Base-by-base conservation (phyloP, 1,140 invertebrate species). In the Diorhabda carinulata region DNA sequence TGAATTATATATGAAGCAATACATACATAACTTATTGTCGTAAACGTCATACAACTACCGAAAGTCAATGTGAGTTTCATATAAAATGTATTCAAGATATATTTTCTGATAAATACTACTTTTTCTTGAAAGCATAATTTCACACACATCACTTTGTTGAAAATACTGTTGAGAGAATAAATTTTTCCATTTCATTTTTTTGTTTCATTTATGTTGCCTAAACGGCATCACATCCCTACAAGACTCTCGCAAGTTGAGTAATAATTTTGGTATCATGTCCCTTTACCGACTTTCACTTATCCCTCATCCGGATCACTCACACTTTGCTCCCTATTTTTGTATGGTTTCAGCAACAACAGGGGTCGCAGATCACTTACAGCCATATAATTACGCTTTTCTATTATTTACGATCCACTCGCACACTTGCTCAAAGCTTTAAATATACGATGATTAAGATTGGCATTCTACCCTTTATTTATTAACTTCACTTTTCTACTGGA, bases 341-440 rank as follows among this genome's bases (percentile, higher is more conserved):
- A 73, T 73, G 72, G 72, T 73, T 73, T 72, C 42, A 69, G 67
- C 66, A 69, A 73, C 70, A 73, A 71, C 72, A 68, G 64, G 73
- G 73, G 73, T 73, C 69, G 66, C 68, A 73, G 72, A 73, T 73
- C 73, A 72, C 73, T 71, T 75, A 67, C 73, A 71, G 70, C 62
- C 68, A 58, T 69, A 75, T 75, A 75, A 75, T 75, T 75, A 70
- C 73, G 67, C 69, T 70, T 75, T 75, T 73, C 73, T 73, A 75
- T 75, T 75, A 75, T 75, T 75, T 73, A 71, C 69, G 68, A 66
- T 62, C 62, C 67, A 70, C 66, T 68, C 64, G 66, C 72, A 25
- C 25, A 73, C 66, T 69, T 66, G 44, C 64, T 64, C 64, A 9
- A 47, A 60, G 57, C 66, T 68, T 72, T 68, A 71, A 71, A 71